These are phyloP conservation scores for Scaptomyza tumidula DNA, from an alignment of 2,888 invertebrate species.

Conservation along the genomic window DNA sequence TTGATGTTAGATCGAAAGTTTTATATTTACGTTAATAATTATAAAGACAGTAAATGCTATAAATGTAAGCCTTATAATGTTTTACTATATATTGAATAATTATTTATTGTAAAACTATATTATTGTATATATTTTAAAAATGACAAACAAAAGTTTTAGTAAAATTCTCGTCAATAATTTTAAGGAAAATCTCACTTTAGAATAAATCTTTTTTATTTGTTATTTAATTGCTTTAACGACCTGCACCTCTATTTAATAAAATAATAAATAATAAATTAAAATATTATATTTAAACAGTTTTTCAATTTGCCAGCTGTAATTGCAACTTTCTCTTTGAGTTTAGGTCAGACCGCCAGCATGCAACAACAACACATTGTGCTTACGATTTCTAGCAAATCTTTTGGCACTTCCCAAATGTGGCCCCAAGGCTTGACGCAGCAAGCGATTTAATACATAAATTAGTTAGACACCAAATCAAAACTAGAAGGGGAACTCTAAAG, in stretches of 20 bases:
- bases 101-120: no score
- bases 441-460: conserved; percentile 48
- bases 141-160: no score
- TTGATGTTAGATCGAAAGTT: no score
- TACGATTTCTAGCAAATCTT: conserved; percentile 14
- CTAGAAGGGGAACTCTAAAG: conserved; percentile 25
- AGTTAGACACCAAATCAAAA: conserved; percentile 48
- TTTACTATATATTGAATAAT: no score
- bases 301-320: background rate
- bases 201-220: no score
- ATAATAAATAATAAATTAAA: background rate
- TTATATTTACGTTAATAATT: no score
- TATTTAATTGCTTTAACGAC: background rate
- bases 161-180: no score
- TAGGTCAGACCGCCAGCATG: no score
- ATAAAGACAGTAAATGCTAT: no score
- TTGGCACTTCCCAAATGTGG: conserved; percentile 16
- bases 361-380: background rate
- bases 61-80: no score
- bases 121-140: no score
- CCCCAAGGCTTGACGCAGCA: conserved; percentile 24
- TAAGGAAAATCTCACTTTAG: no score
- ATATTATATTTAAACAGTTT: background rate
- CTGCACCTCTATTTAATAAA: background rate
- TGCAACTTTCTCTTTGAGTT: conserved; percentile 25